Base-by-base conservation (phyloP, 37 sponge, comb jelly and placozoan genomes). In the Halisarca cf. caerulea region DNA sequence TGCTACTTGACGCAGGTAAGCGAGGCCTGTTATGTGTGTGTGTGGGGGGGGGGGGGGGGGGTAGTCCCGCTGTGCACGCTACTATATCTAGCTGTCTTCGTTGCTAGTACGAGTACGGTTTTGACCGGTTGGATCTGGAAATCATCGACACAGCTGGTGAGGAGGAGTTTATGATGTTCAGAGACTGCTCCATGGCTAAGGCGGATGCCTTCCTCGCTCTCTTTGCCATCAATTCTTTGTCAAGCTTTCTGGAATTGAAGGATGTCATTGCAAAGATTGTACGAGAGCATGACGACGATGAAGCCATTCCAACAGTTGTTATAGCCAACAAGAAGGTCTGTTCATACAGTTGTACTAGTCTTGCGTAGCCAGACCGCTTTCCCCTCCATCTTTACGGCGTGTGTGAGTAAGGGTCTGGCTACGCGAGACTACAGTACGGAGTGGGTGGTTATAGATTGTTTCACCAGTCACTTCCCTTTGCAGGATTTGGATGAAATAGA, bases 71-170 rank as follows among this genome's bases (percentile, higher is more conserved):
- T 17, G 72, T 28, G 28, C 39, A 21, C 72, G 7, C 39, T 21
- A 21, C 72, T 36, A 17, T 36, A 23, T 4, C 72, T 68, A 27
- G 17, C 64, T 27, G 24, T 15, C n/a, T 27, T 27, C 64, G 6
- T 7, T 27, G 5, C 24, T 27, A 74, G 77, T 74, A 74, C n/a
- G 92, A 92, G 62, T 92, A 92, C 47, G 92, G 92, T 8, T 85
- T 88, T 47, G 79, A 92, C 55, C 58, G 28, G 8, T 88, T 88
- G 74, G 94, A 92, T 37, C 84, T 96, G 20, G 96, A 96, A 77
- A 90, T 96, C 53, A 86, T 96, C 33, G 96, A 96, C 80, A 96
- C 96, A 33, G 96, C 96, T 6, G 96, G 96, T 4, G 93, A 96
- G 66, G 96, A 96, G 66, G 96, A 96, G 78, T 96, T 96, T 44